A percentile compares a stretch with the other conserved stretches of the same genome.
Conservation (phyloP, 2,113 vertebrate genomes). For the Arizona elegans region DNA sequence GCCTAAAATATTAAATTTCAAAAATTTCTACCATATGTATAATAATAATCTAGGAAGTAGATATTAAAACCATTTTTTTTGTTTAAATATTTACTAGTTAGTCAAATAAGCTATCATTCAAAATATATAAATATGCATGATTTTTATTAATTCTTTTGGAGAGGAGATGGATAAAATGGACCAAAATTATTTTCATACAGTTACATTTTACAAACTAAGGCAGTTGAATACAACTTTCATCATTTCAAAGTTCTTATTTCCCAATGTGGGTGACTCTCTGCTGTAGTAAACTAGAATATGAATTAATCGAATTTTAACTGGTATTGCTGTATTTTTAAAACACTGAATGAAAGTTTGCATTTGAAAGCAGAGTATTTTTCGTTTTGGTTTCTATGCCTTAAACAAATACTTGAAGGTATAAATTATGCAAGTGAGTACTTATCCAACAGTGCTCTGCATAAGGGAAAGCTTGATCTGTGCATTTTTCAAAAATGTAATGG, state of each 20-base stretch:
- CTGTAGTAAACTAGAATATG: background rate
- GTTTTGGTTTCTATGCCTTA: background rate
- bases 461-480: background rate
- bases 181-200: background rate
- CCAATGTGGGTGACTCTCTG: background rate
- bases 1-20: background rate
- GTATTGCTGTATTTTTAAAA: background rate
- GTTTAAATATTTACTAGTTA: background rate
- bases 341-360: background rate
- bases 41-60: background rate
- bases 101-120: background rate
- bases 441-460: background rate
- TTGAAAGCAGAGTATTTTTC: background rate
- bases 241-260: background rate
- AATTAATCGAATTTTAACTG: background rate
- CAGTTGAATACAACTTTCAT: background rate
- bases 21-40: background rate
- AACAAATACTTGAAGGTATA: background rate
- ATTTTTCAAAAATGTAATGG: background rate
- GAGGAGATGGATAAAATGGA: background rate
- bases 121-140: background rate
- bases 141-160: background rate
- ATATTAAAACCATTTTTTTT: background rate
- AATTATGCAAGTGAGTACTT: background rate
- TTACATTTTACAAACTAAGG: background rate